Evolutionary conservation across 1,140 invertebrate species (phyloP).

Genomic region (Dreissena rostriformis): DNA sequence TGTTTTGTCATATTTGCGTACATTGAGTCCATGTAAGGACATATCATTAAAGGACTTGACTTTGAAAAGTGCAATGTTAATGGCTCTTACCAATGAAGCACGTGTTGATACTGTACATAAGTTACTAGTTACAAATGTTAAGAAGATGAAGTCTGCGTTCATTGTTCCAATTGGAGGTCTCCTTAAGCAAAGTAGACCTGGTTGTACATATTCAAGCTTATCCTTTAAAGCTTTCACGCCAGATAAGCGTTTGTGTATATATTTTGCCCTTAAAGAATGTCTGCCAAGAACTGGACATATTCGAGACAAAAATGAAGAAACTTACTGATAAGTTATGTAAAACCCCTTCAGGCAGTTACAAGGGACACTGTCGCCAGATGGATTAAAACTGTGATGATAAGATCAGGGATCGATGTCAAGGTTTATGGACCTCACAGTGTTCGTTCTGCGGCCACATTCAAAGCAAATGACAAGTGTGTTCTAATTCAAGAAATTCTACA

Average conservation of each 20-base stretch:
- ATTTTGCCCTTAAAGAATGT: slow-evolving; percentile 30
- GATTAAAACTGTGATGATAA: slow-evolving; percentile 15
- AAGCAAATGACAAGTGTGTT: slow-evolving; percentile 2
- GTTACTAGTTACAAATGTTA: slow-evolving; percentile 12
- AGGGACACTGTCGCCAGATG: slow-evolving; percentile 28
- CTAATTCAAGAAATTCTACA: slow-evolving; percentile 28
- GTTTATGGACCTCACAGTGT: slow-evolving; percentile 30
- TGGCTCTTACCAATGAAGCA: slow-evolving; percentile 26
- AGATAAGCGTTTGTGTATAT: slow-evolving; percentile 44
- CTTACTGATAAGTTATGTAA: slow-evolving; percentile 34
- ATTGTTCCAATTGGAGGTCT: slow-evolving; percentile 18
- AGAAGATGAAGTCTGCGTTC: slow-evolving; percentile 2
- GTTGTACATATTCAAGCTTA: not conserved
- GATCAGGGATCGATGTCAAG: slow-evolving; percentile 27
- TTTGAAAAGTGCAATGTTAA: slow-evolving; percentile 48
- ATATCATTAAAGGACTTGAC: slow-evolving; percentile 38
- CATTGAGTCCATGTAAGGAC: not conserved
- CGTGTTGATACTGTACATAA: slow-evolving; percentile 10
- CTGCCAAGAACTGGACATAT: slow-evolving; percentile 17
- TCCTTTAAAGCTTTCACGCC: slow-evolving; percentile 38
- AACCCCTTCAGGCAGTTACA: slow-evolving; percentile 21
- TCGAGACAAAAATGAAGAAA: not conserved
- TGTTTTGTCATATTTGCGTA: slow-evolving; percentile 45
- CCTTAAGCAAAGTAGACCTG: slow-evolving; percentile 45
- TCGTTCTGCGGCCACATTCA: slow-evolving; percentile 20